phyloP scores from a whole-genome alignment of 1,140 invertebrate genomes.

The Laodelphax striatellus region DNA sequence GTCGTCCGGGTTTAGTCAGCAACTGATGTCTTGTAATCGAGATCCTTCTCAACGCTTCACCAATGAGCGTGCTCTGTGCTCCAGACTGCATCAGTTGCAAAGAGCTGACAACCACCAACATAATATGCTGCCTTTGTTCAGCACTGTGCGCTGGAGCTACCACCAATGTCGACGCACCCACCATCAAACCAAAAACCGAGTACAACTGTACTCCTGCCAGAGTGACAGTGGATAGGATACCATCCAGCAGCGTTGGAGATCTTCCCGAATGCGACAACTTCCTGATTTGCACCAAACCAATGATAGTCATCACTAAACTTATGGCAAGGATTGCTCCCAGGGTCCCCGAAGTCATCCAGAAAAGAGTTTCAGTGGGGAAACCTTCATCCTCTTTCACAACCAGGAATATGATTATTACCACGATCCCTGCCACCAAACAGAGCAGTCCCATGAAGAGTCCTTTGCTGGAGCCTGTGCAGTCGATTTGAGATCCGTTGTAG shows the following conservation, averaged over 20 bases:
- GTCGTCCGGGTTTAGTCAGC: conserved; percentile 46
- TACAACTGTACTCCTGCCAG: conserved; percentile 43
- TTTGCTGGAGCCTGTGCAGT: conserved; percentile 44
- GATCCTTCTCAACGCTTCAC: conserved; percentile 43
- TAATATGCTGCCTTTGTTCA: conserved; percentile 29
- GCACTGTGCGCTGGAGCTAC: conserved; percentile 29
- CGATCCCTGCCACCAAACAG: conserved; percentile 44
- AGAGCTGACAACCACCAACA: conserved; percentile 35
- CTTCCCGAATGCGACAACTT: conserved; percentile 36
- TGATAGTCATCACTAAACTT: conserved; percentile 26
- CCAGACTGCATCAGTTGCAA: conserved; percentile 43
- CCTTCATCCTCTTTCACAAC: conserved; percentile 45
- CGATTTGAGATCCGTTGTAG: conserved; percentile 25
- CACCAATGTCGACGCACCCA: conserved; percentile 35
- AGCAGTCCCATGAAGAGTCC: conserved; percentile 49
- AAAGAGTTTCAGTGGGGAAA: conserved; percentile 34
- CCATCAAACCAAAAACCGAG: conserved; percentile 42
- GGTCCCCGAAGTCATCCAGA: conserved; percentile 36
- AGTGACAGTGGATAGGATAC: conserved; percentile 37
- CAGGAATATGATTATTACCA: conserved; percentile 50
- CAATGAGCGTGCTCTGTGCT: conserved; percentile 47
- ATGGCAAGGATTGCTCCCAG: conserved; percentile 34
- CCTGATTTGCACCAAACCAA: conserved; percentile 32
- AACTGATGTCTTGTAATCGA: conserved; percentile 41
- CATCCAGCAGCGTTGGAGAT: conserved; percentile 35